Evolutionary conservation across 2,888 invertebrate genomes (phyloP).

Genomic region (Gymnoscelis rufifasciata): DNA sequence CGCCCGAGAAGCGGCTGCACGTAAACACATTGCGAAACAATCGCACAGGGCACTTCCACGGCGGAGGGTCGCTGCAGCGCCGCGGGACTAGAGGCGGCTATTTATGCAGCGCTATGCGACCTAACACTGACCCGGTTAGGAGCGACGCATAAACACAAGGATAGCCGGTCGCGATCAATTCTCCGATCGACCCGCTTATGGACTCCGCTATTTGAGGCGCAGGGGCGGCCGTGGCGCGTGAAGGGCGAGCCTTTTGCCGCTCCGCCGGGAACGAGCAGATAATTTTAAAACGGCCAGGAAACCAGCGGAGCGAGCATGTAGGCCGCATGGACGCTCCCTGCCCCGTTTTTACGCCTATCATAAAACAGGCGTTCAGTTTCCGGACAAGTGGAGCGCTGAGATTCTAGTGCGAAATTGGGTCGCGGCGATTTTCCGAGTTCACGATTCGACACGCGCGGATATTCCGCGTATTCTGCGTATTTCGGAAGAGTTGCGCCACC

Average conservation of each 20-base stretch:
- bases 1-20: slow-evolving; percentile 27
- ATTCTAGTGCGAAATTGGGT: slow-evolving; percentile 58
- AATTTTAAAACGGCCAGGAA: slow-evolving; percentile 73
- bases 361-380: slow-evolving; percentile 60
- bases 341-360: slow-evolving; percentile 59
- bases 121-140: slow-evolving; percentile 77
- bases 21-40: slow-evolving; percentile 67
- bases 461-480: slow-evolving; percentile 45
- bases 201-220: slow-evolving; percentile 47
- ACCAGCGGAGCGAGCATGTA: slow-evolving; percentile 69
- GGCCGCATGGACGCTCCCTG: slow-evolving; percentile 64
- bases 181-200: slow-evolving; percentile 45
- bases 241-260: slow-evolving; percentile 69
- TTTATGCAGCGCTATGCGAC: slow-evolving; percentile 73
- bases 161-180: slow-evolving; percentile 38
- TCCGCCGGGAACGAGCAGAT: slow-evolving; percentile 62
- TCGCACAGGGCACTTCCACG: slow-evolving; percentile 45
- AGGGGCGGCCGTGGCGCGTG: slow-evolving; percentile 64
- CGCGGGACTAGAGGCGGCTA: slow-evolving; percentile 51
- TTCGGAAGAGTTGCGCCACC: slow-evolving; percentile 62
- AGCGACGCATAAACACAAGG: slow-evolving; percentile 67
- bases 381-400: slow-evolving; percentile 68
- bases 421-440: slow-evolving; percentile 49
- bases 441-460: slow-evolving; percentile 36
- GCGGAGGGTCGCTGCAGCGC: slow-evolving; percentile 28